These are phyloP conservation scores for Hystrix brachyura DNA, from an alignment of 2,113 vertebrate species.

Conservation along the genomic window DNA sequence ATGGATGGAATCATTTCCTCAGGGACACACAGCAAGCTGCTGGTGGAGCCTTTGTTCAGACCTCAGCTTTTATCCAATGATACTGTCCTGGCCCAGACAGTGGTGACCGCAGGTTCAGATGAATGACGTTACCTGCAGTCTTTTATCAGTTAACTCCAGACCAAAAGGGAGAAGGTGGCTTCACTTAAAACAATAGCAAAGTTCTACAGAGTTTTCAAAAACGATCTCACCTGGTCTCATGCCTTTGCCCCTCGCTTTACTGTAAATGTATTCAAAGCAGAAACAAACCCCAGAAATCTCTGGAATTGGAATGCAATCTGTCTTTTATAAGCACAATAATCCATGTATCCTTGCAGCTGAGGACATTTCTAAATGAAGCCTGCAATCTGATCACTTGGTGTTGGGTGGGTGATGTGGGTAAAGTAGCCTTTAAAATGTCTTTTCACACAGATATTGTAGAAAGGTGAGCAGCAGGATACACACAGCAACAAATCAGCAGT, in stretches of 20 bases:
- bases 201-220: conserved; percentile 16
- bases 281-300: not conserved
- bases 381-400: conserved; percentile 66
- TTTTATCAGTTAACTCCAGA: not conserved
- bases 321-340: not conserved
- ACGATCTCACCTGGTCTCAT: not conserved
- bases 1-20: not conserved
- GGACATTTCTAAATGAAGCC: conserved; percentile 15
- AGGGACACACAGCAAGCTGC: not conserved
- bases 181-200: not conserved
- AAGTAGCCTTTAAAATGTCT: conserved; percentile 78
- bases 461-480: conserved; percentile 78
- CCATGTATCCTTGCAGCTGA: not conserved
- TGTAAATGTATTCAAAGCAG: not conserved
- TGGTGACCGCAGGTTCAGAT: not conserved
- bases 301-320: not conserved
- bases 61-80: not conserved
- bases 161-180: not conserved
- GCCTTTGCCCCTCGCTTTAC: not conserved
- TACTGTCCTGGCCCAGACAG: not conserved
- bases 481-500: conserved; percentile 81
- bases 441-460: conserved; percentile 77
- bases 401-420: conserved; percentile 74
- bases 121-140: not conserved
- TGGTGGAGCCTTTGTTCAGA: not conserved